phyloP scores from a whole-genome alignment of 2,888 invertebrate genomes.

The Sarcophaga carnaria region DNA sequence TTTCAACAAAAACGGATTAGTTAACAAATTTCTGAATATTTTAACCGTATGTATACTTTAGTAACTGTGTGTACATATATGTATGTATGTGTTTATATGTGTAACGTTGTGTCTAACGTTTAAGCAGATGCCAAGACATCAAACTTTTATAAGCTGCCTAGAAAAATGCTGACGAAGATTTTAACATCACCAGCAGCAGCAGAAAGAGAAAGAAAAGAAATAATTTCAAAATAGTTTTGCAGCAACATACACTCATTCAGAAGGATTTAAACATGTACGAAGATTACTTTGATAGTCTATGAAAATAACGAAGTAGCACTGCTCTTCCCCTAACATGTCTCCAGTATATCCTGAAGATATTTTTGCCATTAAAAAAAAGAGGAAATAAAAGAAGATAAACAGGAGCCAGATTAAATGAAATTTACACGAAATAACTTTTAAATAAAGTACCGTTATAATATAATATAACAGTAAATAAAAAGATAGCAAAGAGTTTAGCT shows the following conservation, averaged over 20 bases:
- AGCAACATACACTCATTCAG: not conserved
- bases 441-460: no score
- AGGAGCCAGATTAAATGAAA: no score
- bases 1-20: no score
- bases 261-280: not conserved
- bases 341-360: no score
- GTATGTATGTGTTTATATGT: not conserved
- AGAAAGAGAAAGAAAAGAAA: not conserved
- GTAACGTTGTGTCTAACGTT: not conserved
- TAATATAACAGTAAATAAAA: no score
- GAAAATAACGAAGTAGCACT: not conserved
- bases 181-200: not conserved
- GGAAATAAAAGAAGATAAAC: no score
- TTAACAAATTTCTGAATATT: no score
- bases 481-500: no score
- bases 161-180: slow-evolving; percentile 1
- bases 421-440: no score
- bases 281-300: not conserved
- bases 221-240: not conserved
- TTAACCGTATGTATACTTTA: no score
- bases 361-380: no score
- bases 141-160: slow-evolving; percentile 27
- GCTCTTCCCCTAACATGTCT: not conserved
- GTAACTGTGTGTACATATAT: no score
- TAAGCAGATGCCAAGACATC: slow-evolving; percentile 29